Evolutionary conservation across 2,113 vertebrate species (phyloP), one percentile per base, ranked within the genome.

Genomic region (Physeter macrocephalus): DNA sequence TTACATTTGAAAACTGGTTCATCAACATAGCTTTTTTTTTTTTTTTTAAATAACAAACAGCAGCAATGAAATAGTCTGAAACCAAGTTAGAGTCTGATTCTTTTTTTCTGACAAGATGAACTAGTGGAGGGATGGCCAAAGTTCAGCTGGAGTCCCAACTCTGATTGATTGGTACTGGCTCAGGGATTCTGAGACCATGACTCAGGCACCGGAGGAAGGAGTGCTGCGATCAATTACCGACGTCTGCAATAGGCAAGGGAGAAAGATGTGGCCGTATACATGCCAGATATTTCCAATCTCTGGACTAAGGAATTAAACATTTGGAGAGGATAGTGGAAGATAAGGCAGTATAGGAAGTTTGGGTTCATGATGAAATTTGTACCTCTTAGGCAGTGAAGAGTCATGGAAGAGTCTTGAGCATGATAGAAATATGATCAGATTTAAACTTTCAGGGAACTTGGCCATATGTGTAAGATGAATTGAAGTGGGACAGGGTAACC

Each of bases 1-100:
- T 93, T 93, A 71, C 46, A 8, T 95, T 94, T 93, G 88, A 85
- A 93, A 95, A 92, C 57, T 90, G 54, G 54, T 88, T 90, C 90
- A 88, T 86, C 92, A 57, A 74, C 41, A 9, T 61, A 52, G 52
- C 5, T 52, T 52, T 52, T 52, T 52, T 17, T 52, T 52, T 49
- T 52, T 52, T 15, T 49, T 49, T 14, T 4, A 15, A 52, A 52
- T 39, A 93, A 69, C 66, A 27, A 84, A 41, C 20, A 72, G 41
- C 9, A 95, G 43, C 46, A 77, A 72, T 18, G 9, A 62, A 95
- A 78, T 17, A 81, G 77, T 67, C 54, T 94, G 54, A 62, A 57
- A 8, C 54, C 29, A 74, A n/a, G 49, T 77, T 64, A 69, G 74
- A 75, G 12, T 66, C 20, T 75, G 36, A 1, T 66, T 36, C 27